A percentile compares a stretch with the other conserved stretches of the same genome.
These are phyloP conservation scores for Calypte anna DNA, from an alignment of 2,113 vertebrate species.

Conservation along the genomic window DNA sequence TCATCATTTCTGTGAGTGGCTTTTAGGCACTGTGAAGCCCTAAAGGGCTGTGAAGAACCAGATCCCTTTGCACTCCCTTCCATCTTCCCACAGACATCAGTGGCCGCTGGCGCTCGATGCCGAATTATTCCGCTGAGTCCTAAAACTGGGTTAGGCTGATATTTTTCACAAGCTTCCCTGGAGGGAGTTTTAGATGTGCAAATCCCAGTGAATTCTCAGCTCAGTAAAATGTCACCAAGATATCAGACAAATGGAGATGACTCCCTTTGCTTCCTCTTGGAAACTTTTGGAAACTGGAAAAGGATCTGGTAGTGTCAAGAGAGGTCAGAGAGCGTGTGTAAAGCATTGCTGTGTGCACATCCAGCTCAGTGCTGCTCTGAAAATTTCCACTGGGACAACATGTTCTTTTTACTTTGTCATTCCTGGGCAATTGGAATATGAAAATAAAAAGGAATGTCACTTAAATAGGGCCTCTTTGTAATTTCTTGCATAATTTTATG, in stretches of 20 bases:
- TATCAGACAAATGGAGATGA: not conserved
- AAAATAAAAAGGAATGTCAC: not conserved
- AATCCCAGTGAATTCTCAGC: constrained; percentile 32
- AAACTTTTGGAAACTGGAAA: constrained; percentile 12
- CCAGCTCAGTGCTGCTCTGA: not conserved
- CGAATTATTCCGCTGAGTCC: not conserved
- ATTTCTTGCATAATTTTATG: not conserved
- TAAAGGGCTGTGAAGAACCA: not conserved
- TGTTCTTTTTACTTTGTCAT: not conserved
- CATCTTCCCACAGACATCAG: not conserved
- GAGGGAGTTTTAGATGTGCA: constrained; percentile 42
- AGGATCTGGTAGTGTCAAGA: not conserved
- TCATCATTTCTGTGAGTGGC: not conserved
- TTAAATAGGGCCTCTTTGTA: not conserved
- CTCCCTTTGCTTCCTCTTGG: constrained; percentile 7
- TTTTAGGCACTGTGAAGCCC: not conserved
- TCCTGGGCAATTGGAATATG: constrained; percentile 1
- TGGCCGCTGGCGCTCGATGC: not conserved
- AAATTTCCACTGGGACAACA: not conserved
- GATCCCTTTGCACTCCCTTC: not conserved
- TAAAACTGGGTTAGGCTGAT: not conserved
- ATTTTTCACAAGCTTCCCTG: constrained; percentile 2
- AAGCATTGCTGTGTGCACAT: accelerated
- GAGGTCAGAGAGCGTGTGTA: not conserved
- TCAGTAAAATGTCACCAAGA: not conserved